Percentiles rank a stretch among this genome's conserved stretches.
These are phyloP conservation scores for Xestia c-nigrum DNA, from an alignment of 2,888 invertebrate species.

Conservation along the genomic window DNA sequence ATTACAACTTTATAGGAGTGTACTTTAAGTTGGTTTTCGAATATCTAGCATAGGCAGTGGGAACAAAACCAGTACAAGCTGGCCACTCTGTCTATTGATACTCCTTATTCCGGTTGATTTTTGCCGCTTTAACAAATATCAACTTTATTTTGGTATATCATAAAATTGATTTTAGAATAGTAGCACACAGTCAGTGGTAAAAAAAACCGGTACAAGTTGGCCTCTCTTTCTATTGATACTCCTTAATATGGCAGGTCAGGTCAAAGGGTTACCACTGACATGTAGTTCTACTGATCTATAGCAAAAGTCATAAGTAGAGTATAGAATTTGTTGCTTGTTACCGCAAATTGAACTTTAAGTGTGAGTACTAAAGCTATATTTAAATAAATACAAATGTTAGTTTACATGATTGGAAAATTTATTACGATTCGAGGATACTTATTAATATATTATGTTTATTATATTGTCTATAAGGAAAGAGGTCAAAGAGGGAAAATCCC, in stretches of 20 bases:
- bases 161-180: not conserved
- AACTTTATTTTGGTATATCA: not conserved
- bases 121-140: not conserved
- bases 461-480: conserved; percentile 1
- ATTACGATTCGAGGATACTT: not conserved
- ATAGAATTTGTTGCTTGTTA: not conserved
- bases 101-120: too few species aligned
- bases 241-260: not conserved
- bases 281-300: not conserved
- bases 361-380: not conserved
- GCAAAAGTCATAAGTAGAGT: not conserved
- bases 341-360: not conserved
- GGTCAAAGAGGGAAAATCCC: conserved; percentile 1
- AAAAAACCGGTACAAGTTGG: not conserved
- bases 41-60: too few species aligned
- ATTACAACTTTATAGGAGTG: not conserved
- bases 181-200: not conserved
- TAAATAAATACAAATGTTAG: not conserved
- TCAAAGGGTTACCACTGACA: not conserved
- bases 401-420: not conserved
- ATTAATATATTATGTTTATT: not conserved
- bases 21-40: too few species aligned
- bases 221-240: not conserved
- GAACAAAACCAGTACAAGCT: too few species aligned
- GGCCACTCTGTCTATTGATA: too few species aligned